A percentile compares a stretch with the other conserved stretches of the same genome.
These are phyloP conservation scores for Polyploca ridens DNA, from an alignment of 2,888 invertebrate genomes.

Conservation along the genomic window DNA sequence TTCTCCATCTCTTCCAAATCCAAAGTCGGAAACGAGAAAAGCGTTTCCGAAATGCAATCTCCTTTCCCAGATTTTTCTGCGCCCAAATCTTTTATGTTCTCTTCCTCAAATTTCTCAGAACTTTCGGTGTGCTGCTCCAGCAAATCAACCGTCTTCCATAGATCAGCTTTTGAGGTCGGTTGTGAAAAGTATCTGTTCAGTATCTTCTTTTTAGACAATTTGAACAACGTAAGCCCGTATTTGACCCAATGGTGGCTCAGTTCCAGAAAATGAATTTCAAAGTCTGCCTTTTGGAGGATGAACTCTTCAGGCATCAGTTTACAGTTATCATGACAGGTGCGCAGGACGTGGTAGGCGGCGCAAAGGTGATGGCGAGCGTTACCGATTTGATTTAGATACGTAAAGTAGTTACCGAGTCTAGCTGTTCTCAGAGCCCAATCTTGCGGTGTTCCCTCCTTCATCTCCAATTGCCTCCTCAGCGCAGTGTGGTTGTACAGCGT, in stretches of 20 bases:
- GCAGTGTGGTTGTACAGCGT: slow-evolving; percentile 83
- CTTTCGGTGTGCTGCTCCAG: slow-evolving; percentile 44
- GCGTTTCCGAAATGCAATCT: slow-evolving; percentile 53
- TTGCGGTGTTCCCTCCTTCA: slow-evolving; percentile 83
- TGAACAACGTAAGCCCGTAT: slow-evolving; percentile 84
- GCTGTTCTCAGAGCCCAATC: slow-evolving; percentile 84
- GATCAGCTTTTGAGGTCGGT: slow-evolving; percentile 54
- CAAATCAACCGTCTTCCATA: slow-evolving; percentile 70
- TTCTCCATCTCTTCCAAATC: slow-evolving; percentile 67
- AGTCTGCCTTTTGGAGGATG: slow-evolving; percentile 66
- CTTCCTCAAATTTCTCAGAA: slow-evolving; percentile 55
- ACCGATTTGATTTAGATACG: slow-evolving; percentile 65
- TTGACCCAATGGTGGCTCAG: slow-evolving; percentile 86
- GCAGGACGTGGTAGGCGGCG: slow-evolving; percentile 84
- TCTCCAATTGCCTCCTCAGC: slow-evolving; percentile 82
- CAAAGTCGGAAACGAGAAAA: slow-evolving; percentile 64
- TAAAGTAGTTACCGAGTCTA: slow-evolving; percentile 81
- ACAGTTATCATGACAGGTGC: slow-evolving; percentile 81
- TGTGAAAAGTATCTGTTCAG: slow-evolving; percentile 70
- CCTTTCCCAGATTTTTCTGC: slow-evolving; percentile 67
- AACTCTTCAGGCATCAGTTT: slow-evolving; percentile 76
- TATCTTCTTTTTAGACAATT: slow-evolving; percentile 80
- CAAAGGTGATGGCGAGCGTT: slow-evolving; percentile 87
- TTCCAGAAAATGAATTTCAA: slow-evolving; percentile 76
- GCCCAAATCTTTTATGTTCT: slow-evolving; percentile 65